phyloP scores from a whole-genome alignment of 1,140 invertebrate genomes.

The Drosophila varians region DNA sequence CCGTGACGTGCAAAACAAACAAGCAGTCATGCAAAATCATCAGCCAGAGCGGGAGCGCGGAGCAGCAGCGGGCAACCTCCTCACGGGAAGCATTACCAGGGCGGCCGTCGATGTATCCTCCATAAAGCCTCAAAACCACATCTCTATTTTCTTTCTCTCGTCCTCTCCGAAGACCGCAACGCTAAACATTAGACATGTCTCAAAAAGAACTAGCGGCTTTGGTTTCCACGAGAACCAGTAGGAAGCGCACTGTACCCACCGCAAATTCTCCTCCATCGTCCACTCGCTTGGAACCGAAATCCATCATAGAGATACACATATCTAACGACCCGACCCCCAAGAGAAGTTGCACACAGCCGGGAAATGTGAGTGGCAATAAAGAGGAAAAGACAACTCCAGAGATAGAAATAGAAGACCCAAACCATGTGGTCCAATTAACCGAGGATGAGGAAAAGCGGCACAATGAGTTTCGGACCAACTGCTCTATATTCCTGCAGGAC shows the following conservation, averaged over 20 bases:
- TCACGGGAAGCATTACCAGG: slow-evolving; percentile 33
- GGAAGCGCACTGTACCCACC: slow-evolving; percentile 20
- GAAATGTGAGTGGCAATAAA: neutral
- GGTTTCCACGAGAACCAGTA: slow-evolving; percentile 12
- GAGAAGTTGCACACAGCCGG: slow-evolving; percentile 19
- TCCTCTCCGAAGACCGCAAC: slow-evolving; percentile 13
- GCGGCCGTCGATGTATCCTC: slow-evolving; percentile 9
- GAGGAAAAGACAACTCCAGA: neutral
- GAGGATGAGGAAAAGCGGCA: slow-evolving; percentile 60
- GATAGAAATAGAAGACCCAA: neutral
- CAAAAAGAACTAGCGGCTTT: slow-evolving; percentile 38
- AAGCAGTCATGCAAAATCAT: neutral
- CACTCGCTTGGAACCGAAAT: slow-evolving; percentile 55
- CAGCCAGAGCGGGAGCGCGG: slow-evolving; percentile 30
- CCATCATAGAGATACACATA: slow-evolving; percentile 71
- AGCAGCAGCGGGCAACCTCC: slow-evolving; percentile 29
- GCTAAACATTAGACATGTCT: slow-evolving; percentile 28
- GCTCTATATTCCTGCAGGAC: slow-evolving; percentile 67
- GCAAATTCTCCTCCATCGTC: neutral
- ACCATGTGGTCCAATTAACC: slow-evolving; percentile 15
- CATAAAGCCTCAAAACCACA: slow-evolving; percentile 14
- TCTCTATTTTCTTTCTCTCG: slow-evolving; percentile 26
- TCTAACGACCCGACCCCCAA: slow-evolving; percentile 55
- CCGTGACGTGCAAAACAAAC: neutral
- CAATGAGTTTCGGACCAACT: slow-evolving; percentile 49